Evolutionary conservation across 2,113 vertebrate genomes (phyloP), one percentile per base, ranked within the genome.

Genomic region (Copsychus sechellarum): DNA sequence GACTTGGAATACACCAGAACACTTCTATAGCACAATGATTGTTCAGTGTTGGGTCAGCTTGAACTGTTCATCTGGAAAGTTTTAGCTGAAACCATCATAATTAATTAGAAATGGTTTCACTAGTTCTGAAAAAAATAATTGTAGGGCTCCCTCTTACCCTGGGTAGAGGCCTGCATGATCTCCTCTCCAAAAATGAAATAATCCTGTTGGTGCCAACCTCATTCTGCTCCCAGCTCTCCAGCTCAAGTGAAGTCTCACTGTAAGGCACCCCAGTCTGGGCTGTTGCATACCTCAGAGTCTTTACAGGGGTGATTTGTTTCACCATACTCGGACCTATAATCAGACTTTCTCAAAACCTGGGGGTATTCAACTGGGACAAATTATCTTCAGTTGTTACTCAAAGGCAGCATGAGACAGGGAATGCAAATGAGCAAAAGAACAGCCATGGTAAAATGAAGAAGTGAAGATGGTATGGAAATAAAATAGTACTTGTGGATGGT

Each of bases 41-140:
- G 67, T 71, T 93, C 88, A 92, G 65, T 84, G 40, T 58, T 67
- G 23, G 64, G 76, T 83, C 71, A 88, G 64, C 85, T 88, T 94
- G 88, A 94, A 65, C 43, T 61, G 22, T 43, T 93, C n/a, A 86
- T 93, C 82, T 96, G 86, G 88, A 95, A 95, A 93, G 67, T 71
- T 94, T 94, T 83, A 94, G 72, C 54, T 81, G 18, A 74, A 96
- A 86, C 85, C 85, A 88, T 90, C 58, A 53, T 60, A 97, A 96
- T 96, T 96, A 94, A 95, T 93, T 94, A 92, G 86, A 84, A 72
- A 92, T 96, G 90, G 72, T 95, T 95, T 91, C 78, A 95, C 47
- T 54, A 71, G 40, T 92, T 90, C 18, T 78, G 72, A 92, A 92
- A 92, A 90, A 58, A 90, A 58, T 12, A 40, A 48, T 40, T 83